phyloP scores from a whole-genome alignment of 2,888 invertebrate species.

The Scrobipalpa costella region DNA sequence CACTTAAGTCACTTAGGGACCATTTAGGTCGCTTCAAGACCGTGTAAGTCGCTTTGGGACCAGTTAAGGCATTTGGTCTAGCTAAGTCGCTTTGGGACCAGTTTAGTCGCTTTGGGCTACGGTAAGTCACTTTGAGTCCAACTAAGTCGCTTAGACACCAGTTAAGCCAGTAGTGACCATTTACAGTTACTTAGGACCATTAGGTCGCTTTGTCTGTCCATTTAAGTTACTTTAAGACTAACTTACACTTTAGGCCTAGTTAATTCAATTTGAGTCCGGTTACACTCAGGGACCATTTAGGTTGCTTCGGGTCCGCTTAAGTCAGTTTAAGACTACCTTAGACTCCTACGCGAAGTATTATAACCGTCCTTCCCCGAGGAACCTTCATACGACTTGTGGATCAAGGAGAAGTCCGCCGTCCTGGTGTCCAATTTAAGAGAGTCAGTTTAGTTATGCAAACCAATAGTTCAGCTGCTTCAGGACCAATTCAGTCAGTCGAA shows the following conservation, averaged over 20 bases:
- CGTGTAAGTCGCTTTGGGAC: neutral
- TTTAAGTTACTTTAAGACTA: neutral
- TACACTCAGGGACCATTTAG: neutral
- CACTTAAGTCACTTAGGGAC: neutral
- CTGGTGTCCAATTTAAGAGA: too few species aligned
- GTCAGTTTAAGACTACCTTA: too few species aligned
- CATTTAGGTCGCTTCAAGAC: too few species aligned
- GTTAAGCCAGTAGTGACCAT: too few species aligned
- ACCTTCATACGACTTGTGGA: conserved; percentile 89
- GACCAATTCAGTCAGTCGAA: too few species aligned
- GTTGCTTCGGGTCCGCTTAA: neutral
- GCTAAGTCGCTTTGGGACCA: neutral
- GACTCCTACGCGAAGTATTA: too few species aligned
- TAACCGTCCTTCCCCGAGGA: conserved; percentile 91
- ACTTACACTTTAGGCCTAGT: neutral
- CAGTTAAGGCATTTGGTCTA: neutral
- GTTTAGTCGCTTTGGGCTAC: neutral
- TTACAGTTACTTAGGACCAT: too few species aligned
- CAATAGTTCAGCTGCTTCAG: too few species aligned
- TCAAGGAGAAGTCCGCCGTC: conserved; percentile 85
- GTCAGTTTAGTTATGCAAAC: too few species aligned
- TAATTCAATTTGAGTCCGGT: conserved; percentile 1
- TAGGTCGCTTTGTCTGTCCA: neutral
- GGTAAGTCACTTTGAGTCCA: too few species aligned
- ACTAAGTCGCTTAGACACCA: neutral